Evolutionary conservation across 2,113 vertebrate genomes (phyloP).

Genomic region (Cebidichthys violaceus): DNA sequence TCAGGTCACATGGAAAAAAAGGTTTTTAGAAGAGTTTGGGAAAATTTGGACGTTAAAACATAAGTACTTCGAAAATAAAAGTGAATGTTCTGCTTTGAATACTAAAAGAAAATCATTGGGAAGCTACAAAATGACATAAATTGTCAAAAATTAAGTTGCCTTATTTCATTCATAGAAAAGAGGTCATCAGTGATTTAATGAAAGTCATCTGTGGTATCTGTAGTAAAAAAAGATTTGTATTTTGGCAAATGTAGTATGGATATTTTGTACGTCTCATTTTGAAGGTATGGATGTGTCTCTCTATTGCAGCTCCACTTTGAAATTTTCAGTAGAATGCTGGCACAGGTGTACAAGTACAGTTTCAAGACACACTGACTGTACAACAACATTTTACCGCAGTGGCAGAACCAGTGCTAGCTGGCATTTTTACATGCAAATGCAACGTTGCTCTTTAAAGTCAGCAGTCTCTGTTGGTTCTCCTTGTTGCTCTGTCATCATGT

Average conservation of each 20-base stretch:
- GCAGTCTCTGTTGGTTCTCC: constrained; percentile 33
- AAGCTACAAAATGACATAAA: no score
- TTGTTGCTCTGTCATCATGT: constrained; percentile 46
- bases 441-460: constrained; percentile 1
- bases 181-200: not conserved
- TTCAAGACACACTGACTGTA: not conserved
- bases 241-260: not conserved
- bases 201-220: not conserved
- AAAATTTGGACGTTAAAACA: not conserved
- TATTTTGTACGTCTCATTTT: not conserved
- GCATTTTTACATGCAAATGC: not conserved
- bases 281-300: not conserved
- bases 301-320: not conserved
- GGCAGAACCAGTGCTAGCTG: not conserved
- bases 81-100: no score
- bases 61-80: no score
- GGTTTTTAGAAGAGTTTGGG: no score
- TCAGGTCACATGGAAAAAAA: no score
- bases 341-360: not conserved
- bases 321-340: not conserved
- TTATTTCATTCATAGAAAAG: not conserved
- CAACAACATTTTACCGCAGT: not conserved
- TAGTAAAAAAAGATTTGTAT: not conserved
- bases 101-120: no score
- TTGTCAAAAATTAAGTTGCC: no score